Evolutionary conservation across 1,140 invertebrate genomes (phyloP).

Genomic region (Microplitis demolitor): DNA sequence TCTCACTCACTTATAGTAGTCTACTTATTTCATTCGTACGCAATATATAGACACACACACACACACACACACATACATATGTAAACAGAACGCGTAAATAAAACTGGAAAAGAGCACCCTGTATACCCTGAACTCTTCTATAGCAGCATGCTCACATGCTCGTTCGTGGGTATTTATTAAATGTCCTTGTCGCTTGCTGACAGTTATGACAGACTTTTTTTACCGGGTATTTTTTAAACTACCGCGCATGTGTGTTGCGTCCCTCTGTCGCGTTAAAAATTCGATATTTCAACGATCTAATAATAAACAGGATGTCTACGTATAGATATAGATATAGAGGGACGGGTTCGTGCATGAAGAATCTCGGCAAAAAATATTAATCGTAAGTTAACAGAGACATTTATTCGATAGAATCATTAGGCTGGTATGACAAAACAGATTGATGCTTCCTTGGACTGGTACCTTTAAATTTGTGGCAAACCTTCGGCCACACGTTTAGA

Average conservation of each 20-base stretch:
- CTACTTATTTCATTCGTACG: neutral
- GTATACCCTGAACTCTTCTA: neutral
- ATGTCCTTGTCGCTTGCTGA: slow-evolving; percentile 35
- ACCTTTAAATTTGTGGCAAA: neutral
- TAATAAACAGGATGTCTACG: neutral
- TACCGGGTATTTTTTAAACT: neutral
- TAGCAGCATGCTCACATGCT: neutral
- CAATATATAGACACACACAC: neutral
- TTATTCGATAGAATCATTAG: neutral
- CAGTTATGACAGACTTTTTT: slow-evolving; percentile 41
- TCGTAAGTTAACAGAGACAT: neutral
- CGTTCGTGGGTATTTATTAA: slow-evolving; percentile 42
- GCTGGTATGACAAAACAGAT: slow-evolving; percentile 9
- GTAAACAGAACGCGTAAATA: neutral
- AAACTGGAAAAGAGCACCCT: neutral
- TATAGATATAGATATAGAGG: neutral
- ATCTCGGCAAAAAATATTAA: too few species aligned
- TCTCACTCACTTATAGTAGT: slow-evolving; percentile 44
- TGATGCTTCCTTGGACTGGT: neutral
- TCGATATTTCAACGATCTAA: neutral
- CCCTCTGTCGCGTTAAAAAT: neutral
- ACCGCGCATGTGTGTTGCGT: neutral
- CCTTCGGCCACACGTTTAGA: neutral
- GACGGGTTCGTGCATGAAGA: neutral
- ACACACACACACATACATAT: too few species aligned